Evolutionary conservation across 2,888 invertebrate species (phyloP), one percentile per base, ranked within the genome.

Genomic region (Aricia artaxerxes): DNA sequence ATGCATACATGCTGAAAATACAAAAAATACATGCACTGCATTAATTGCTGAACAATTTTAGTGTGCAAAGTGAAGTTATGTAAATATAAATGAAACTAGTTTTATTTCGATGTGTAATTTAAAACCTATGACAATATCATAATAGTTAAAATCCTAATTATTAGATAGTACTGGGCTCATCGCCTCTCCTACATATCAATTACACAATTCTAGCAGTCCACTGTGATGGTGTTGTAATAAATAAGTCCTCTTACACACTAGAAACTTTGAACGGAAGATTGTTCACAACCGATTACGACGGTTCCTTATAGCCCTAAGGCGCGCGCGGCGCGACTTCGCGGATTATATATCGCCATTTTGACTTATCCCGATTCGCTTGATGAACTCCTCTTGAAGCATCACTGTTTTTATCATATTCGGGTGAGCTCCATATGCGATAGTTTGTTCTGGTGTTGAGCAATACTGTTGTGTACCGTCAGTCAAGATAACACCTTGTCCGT

Each of bases 281-380:
- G 91, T 91, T 94, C 94, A 94, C 94, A 94, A 94, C 94, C 94
- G 93, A 89, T 91, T 90, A 84, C 90, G 92, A 89, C 94, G 93
- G 92, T 92, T 92, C 84, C 92, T 92, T 88, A 93, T 84, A 88
- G 93, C 93, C 91, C 90, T 90, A 85, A 93, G 93, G 89, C 94
- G 94, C 94, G 92, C 93, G 78, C 93, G 91, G 93, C 94, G 94
- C 93, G 83, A 87, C 87, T 89, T 92, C 84, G 89, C 90, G 92
- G 92, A 93, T 94, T 94, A 95, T 89, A 94, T 94, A 82, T 95
- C 95, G 38, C 94, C 95, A 85, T 95, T 95, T 88, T 95, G 95
- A 90, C 94, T 94, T 81, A 95, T 94, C 81, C 94, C 94, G 5
- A 94, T 94, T 84, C 95, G 87, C 90, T 95, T 95, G 85, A 94